Conservation (phyloP, 92 coral and sea anemone species). For the Bergia sp. region DNA sequence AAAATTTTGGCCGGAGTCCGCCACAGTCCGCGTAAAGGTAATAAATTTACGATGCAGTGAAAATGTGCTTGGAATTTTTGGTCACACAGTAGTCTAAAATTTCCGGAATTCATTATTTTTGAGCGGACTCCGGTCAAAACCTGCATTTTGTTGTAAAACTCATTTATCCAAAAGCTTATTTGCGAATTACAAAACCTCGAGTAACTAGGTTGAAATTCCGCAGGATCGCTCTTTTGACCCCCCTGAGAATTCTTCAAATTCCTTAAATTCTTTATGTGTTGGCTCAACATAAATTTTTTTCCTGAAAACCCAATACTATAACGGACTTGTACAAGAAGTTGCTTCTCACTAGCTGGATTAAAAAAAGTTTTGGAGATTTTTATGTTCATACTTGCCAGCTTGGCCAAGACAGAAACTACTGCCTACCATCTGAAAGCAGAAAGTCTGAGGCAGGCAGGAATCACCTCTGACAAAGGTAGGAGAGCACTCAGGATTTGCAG, state of each 20-base stretch:
- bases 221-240: background rate
- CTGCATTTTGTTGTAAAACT: background rate
- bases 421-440: no score
- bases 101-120: constrained; percentile 3
- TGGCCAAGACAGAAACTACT: no score
- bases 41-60: constrained; percentile 1
- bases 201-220: constrained; percentile 12
- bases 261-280: background rate
- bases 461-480: no score
- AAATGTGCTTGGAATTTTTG: background rate
- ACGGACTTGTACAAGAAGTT: background rate
- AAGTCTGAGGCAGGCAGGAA: no score
- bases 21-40: constrained; percentile 7
- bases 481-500: no score
- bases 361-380: no score
- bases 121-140: constrained; percentile 26
- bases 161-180: background rate
- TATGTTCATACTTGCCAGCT: no score
- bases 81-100: background rate
- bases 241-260: constrained; percentile 1
- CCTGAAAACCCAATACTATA: background rate
- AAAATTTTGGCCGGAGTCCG: constrained; percentile 14
- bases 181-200: constrained; percentile 14
- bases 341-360: no score
- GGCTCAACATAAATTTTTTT: background rate